phyloP scores from a whole-genome alignment of 2,113 vertebrate genomes.

The Hystrix brachyura region DNA sequence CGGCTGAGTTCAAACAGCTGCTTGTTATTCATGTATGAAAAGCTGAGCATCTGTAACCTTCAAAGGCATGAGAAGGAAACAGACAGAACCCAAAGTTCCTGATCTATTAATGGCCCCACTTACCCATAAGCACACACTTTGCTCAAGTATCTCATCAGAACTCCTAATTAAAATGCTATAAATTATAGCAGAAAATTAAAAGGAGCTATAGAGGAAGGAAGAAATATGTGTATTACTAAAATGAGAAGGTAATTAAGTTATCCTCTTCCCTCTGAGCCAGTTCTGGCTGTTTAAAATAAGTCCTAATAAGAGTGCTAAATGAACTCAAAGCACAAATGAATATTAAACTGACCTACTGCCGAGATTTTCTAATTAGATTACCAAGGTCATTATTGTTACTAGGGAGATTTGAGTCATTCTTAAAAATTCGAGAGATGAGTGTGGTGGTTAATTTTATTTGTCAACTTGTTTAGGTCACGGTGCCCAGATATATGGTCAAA shows the following conservation, averaged over 20 bases:
- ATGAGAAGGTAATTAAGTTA: conserved; percentile 80
- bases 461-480: neutral
- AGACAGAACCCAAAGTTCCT: conserved; percentile 42
- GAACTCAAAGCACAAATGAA: conserved; percentile 69
- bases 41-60: conserved; percentile 54
- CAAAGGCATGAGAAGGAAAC: conserved; percentile 78
- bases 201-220: conserved; percentile 67
- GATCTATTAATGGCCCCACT: conserved; percentile 65
- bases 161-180: conserved; percentile 77
- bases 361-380: conserved; percentile 63
- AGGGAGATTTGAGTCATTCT: conserved; percentile 25
- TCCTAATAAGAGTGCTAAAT: conserved; percentile 67
- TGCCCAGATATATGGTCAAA: neutral
- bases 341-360: conserved; percentile 70
- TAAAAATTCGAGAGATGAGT: neutral
- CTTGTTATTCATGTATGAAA: conserved; percentile 60
- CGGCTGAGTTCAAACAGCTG: conserved; percentile 43
- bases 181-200: conserved; percentile 81
- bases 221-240: conserved; percentile 78
- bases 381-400: conserved; percentile 47
- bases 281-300: conserved; percentile 73
- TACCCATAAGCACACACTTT: conserved; percentile 60
- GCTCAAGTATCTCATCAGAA: conserved; percentile 64
- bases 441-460: conserved; percentile 9
- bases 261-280: conserved; percentile 55